phyloP scores from a whole-genome alignment of 2,113 vertebrate species.

The Calonectris borealis region DNA sequence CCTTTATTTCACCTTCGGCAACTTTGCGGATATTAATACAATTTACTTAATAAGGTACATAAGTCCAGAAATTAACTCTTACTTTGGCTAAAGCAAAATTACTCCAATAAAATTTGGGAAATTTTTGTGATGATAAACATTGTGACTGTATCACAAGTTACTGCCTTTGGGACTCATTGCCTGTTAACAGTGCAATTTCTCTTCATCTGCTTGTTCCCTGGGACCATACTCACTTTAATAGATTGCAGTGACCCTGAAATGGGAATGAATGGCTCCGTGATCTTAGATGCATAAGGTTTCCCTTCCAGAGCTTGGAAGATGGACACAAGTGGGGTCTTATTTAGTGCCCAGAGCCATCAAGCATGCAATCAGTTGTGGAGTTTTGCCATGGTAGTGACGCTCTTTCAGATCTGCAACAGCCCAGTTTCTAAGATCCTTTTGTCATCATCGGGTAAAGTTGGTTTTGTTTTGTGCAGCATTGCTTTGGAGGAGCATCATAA shows the following conservation, averaged over 20 bases:
- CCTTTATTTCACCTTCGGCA: neutral
- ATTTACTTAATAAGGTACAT: neutral
- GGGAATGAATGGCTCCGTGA: rapidly evolving
- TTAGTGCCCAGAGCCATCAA: neutral
- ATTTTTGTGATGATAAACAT: neutral
- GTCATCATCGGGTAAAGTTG: neutral
- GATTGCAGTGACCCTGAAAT: neutral
- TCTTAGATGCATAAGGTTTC: neutral
- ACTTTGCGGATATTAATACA: neutral
- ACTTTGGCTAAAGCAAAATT: neutral
- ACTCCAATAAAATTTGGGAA: neutral
- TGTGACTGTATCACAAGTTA: neutral
- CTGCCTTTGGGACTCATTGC: neutral
- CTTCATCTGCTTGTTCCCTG: neutral
- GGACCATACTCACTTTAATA: neutral
- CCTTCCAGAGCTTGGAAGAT: neutral
- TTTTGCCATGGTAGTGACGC: rapidly evolving
- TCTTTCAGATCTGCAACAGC: neutral
- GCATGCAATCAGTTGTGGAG: rapidly evolving
- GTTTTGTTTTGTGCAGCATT: neutral
- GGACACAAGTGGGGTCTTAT: no score
- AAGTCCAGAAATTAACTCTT: neutral
- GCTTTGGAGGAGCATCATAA: neutral
- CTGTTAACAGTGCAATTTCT: neutral
- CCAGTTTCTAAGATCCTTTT: neutral